These are phyloP conservation scores for Thamnophis sirtalis DNA, from an alignment of 2,113 vertebrate species.

Conservation along the genomic window DNA sequence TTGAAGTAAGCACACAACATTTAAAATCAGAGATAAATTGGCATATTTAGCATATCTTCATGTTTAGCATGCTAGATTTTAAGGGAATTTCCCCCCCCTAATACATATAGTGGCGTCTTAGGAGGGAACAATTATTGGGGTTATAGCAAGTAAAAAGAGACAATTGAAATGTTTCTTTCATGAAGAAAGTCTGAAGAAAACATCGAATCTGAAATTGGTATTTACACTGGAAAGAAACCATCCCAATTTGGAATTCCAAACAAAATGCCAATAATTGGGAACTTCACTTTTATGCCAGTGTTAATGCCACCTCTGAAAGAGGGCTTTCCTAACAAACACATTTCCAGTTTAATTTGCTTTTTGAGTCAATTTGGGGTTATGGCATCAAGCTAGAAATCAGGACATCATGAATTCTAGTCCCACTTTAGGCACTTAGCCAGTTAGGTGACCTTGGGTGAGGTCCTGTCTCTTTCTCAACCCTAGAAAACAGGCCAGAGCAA, in stretches of 20 bases:
- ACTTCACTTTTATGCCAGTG: background rate
- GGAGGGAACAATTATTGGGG: background rate
- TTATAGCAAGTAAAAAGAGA: background rate
- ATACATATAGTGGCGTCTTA: background rate
- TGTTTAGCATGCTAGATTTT: background rate
- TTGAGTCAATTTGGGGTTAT: background rate
- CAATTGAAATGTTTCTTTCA: background rate
- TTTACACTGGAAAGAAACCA: background rate
- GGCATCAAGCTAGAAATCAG: background rate
- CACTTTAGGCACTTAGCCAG: background rate
- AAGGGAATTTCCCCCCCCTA: background rate
- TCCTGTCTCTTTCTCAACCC: background rate
- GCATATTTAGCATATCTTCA: background rate
- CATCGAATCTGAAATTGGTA: background rate
- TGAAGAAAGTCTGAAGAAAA: background rate
- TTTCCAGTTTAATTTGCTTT: background rate
- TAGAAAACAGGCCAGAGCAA: background rate
- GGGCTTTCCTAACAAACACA: background rate
- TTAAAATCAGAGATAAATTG: background rate
- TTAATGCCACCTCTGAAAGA: background rate
- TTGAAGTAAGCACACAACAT: background rate
- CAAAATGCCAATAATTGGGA: background rate
- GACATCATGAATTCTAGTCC: background rate
- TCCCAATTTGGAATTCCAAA: background rate
- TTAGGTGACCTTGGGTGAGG: background rate